A percentile compares a stretch with the other conserved stretches of the same genome.
These are phyloP conservation scores for Barnardius zonarius DNA, from an alignment of 2,113 vertebrate species.

Conservation along the genomic window DNA sequence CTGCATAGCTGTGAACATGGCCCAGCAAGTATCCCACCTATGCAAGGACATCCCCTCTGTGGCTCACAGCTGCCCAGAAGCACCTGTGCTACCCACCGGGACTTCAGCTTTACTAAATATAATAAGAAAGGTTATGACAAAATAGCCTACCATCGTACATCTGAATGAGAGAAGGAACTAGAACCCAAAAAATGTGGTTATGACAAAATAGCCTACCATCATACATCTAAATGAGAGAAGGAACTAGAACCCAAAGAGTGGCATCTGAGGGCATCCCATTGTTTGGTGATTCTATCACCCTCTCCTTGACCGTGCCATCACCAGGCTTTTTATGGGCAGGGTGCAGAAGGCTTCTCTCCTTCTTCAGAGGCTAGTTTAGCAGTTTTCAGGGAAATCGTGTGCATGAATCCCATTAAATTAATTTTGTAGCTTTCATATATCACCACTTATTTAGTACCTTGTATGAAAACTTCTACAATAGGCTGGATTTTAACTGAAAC, in stretches of 20 bases:
- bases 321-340: background rate
- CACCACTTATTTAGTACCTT: background rate
- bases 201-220: background rate
- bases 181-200: background rate
- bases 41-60: fast-evolving
- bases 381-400: background rate
- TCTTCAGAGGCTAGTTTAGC: background rate
- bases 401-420: background rate
- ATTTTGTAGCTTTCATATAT: background rate
- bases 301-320: background rate
- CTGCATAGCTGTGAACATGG: fast-evolving
- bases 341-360: background rate
- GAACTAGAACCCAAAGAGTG: background rate
- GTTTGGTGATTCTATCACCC: background rate
- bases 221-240: background rate
- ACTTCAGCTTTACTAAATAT: background rate
- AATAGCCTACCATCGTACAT: background rate
- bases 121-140: background rate
- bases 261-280: background rate
- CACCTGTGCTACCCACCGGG: fast-evolving
- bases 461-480: background rate
- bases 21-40: background rate
- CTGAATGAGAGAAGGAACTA: background rate
- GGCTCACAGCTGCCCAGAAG: background rate
- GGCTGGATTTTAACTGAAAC: background rate